Conservation (phyloP, 2,113 vertebrate genomes). For the Spizaetus ornatus region DNA sequence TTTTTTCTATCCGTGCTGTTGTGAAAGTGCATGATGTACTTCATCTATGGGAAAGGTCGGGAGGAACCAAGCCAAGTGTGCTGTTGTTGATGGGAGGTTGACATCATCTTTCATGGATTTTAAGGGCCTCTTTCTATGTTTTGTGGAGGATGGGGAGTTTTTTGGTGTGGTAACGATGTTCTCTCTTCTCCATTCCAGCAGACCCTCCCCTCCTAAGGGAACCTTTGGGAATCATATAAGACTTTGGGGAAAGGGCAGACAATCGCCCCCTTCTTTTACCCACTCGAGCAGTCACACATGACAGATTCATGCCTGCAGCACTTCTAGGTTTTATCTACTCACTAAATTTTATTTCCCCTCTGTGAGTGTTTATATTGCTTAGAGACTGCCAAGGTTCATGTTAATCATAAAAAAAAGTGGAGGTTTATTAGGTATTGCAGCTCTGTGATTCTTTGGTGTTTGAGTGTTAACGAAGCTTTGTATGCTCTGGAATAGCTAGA, state of each 20-base stretch:
- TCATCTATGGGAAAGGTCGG: not conserved
- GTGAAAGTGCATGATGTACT: not conserved
- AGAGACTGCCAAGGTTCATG: conserved; percentile 50
- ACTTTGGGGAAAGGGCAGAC: not conserved
- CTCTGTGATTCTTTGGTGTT: not conserved
- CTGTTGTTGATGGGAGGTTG: not conserved
- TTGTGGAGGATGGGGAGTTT: not conserved
- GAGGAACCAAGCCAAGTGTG: not conserved
- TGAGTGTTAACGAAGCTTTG: conserved; percentile 49
- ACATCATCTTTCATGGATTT: not conserved
- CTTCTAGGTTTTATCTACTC: conserved; percentile 50
- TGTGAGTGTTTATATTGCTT: conserved; percentile 53
- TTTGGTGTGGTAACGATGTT: not conserved
- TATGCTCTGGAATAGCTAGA: not conserved
- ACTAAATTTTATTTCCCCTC: conserved; percentile 58
- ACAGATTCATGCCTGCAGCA: conserved; percentile 35
- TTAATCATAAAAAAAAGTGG: conserved; percentile 49
- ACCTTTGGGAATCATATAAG: not conserved
- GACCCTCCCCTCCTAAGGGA: not conserved
- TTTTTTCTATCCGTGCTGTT: not conserved
- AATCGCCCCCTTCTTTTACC: not conserved
- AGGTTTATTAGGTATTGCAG: conserved; percentile 25
- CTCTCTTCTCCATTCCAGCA: not conserved
- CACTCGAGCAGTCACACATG: not conserved
- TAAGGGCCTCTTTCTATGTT: not conserved